A percentile compares a stretch with the other conserved stretches of the same genome.
These are phyloP conservation scores for Eupithecia subfuscata DNA, from an alignment of 2,888 invertebrate genomes.

Conservation along the genomic window DNA sequence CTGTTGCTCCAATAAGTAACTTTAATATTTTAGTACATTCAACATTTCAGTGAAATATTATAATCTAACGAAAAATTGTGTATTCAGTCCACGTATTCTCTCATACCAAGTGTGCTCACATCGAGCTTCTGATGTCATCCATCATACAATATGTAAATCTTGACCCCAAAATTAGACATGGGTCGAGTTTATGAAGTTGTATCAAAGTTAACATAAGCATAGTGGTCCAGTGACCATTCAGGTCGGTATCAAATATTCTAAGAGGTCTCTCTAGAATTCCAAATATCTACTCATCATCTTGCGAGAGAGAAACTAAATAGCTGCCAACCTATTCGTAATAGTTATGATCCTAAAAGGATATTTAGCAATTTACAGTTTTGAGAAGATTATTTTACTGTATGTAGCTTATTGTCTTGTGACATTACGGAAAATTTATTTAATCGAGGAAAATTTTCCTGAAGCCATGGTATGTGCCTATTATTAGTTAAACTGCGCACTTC, in stretches of 20 bases:
- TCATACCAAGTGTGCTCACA: neutral
- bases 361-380: neutral
- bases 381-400: neutral
- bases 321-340: neutral
- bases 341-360: neutral
- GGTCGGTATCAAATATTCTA: neutral
- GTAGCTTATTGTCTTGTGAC: neutral
- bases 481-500: slow-evolving; percentile 3
- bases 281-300: neutral
- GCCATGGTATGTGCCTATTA: neutral
- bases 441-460: neutral
- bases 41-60: neutral
- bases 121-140: slow-evolving; percentile 19
- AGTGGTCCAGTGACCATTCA: neutral
- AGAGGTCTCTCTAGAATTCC: neutral
- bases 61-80: neutral
- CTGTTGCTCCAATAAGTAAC: neutral
- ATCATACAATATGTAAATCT: slow-evolving; percentile 22
- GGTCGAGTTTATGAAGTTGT: slow-evolving; percentile 6
- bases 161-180: slow-evolving; percentile 15
- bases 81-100: slow-evolving; percentile 16
- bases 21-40: neutral
- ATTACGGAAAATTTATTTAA: neutral
- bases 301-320: neutral
- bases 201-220: slow-evolving; percentile 8